These are phyloP conservation scores for Petroica traversi DNA, from an alignment of 2,113 vertebrate species.

Conservation along the genomic window DNA sequence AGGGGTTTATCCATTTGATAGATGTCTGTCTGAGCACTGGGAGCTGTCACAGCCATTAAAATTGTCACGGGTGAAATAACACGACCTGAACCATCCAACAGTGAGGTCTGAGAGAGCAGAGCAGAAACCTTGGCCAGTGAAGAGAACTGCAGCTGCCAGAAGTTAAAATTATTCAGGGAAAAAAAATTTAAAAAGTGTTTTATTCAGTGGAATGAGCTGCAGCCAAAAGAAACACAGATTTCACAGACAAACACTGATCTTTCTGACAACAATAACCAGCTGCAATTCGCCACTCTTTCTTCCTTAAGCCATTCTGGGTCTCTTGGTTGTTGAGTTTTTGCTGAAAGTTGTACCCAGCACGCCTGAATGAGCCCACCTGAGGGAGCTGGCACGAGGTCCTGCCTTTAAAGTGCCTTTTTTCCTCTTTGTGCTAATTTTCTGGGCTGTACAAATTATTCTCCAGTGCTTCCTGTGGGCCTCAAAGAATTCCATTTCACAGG, in stretches of 20 bases:
- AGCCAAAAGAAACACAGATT: slow-evolving; percentile 10
- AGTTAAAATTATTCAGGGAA: slow-evolving; percentile 31
- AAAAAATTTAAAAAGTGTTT: not conserved
- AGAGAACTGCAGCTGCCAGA: slow-evolving; percentile 4
- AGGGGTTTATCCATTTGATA: not conserved
- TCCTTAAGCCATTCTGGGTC: not conserved
- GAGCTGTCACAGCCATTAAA: slow-evolving; percentile 36
- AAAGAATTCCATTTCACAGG: not conserved
- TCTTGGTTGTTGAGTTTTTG: not conserved
- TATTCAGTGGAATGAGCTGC: not conserved
- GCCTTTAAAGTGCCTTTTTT: not conserved
- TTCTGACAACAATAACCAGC: not conserved
- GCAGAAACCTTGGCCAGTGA: not conserved
- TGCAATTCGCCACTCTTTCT: not conserved
- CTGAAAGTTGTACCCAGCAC: not conserved
- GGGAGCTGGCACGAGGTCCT: not conserved
- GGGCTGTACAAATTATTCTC: not conserved
- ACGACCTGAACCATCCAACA: slow-evolving; percentile 5
- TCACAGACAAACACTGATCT: slow-evolving; percentile 5
- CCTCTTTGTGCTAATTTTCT: not conserved
- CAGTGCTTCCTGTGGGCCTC: not conserved
- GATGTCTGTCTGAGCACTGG: not conserved
- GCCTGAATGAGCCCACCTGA: not conserved
- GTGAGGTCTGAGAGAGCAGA: slow-evolving; percentile 3
- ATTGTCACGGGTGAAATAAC: not conserved